A percentile compares a stretch with the other conserved stretches of the same genome.
These are phyloP conservation scores for Drosophila serrata DNA, from an alignment of 1,140 invertebrate genomes.

Conservation along the genomic window DNA sequence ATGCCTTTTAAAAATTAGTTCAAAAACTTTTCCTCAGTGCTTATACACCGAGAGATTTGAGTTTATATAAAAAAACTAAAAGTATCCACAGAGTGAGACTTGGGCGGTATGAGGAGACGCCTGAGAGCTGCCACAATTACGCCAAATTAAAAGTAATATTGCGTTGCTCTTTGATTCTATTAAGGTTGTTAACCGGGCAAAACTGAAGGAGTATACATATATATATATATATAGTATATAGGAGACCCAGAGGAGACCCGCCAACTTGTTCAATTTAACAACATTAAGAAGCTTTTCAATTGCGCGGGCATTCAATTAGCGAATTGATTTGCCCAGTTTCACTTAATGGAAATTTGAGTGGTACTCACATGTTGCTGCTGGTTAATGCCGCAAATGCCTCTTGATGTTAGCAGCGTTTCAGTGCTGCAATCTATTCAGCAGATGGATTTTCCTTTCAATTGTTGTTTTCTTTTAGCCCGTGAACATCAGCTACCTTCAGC, in stretches of 20 bases:
- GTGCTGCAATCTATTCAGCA: too few species aligned
- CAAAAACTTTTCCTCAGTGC: not conserved
- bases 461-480: too few species aligned
- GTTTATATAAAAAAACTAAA: constrained; percentile 1
- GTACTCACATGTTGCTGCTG: constrained; percentile 46
- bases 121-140: constrained; percentile 62
- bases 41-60: not conserved
- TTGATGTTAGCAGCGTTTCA: constrained; percentile 1
- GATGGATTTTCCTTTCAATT: constrained; percentile 5
- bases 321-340: constrained; percentile 63
- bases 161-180: constrained; percentile 78
- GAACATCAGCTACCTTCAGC: constrained; percentile 11
- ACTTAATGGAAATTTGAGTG: constrained; percentile 44
- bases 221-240: not conserved
- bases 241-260: constrained; percentile 10
- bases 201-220: not conserved
- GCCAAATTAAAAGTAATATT: constrained; percentile 77
- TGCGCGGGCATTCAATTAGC: constrained; percentile 70
- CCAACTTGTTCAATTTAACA: constrained; percentile 64
- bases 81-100: not conserved
- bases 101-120: constrained; percentile 2
- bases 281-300: constrained; percentile 74
- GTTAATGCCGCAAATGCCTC: constrained; percentile 23
- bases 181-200: constrained; percentile 66
- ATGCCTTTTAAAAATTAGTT: not conserved